Percentiles rank a stretch among this genome's conserved stretches.
phyloP scores from a whole-genome alignment of 2,888 invertebrate species.

The Drosophila yooni region DNA sequence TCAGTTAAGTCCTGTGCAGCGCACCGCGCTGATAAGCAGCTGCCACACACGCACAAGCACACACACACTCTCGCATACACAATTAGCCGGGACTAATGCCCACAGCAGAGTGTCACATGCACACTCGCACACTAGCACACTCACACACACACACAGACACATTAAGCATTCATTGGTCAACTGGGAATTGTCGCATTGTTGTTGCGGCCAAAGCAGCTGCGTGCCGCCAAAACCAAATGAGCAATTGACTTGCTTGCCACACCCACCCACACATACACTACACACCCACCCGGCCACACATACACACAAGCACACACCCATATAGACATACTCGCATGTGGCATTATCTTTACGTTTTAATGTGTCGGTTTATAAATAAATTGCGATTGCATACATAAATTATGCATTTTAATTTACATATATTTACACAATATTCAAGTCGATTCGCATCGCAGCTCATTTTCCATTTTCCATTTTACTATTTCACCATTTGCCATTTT shows the following conservation, averaged over 20 bases:
- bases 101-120: constrained; percentile 41
- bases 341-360: constrained; percentile 79
- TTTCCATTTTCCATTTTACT: constrained; percentile 35
- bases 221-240: constrained; percentile 79
- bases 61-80: constrained; percentile 35
- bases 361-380: constrained; percentile 82
- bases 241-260: constrained; percentile 73
- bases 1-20: constrained; percentile 70
- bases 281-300: background rate
- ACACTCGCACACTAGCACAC: constrained; percentile 38
- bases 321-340: constrained; percentile 3
- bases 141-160: constrained; percentile 24
- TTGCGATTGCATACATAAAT: constrained; percentile 76
- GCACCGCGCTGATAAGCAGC: constrained; percentile 65
- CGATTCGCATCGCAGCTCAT: constrained; percentile 64
- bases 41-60: constrained; percentile 50
- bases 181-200: constrained; percentile 67
- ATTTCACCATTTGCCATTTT: constrained; percentile 39
- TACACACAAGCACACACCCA: background rate
- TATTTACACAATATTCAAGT: constrained; percentile 73
- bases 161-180: constrained; percentile 81
- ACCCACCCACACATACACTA: constrained; percentile 1
- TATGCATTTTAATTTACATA: constrained; percentile 81
- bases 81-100: constrained; percentile 67
- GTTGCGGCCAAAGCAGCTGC: constrained; percentile 65